Evolutionary conservation across 2,888 invertebrate species (phyloP), one percentile per base, ranked within the genome.

Genomic region (Aphodius granarius): DNA sequence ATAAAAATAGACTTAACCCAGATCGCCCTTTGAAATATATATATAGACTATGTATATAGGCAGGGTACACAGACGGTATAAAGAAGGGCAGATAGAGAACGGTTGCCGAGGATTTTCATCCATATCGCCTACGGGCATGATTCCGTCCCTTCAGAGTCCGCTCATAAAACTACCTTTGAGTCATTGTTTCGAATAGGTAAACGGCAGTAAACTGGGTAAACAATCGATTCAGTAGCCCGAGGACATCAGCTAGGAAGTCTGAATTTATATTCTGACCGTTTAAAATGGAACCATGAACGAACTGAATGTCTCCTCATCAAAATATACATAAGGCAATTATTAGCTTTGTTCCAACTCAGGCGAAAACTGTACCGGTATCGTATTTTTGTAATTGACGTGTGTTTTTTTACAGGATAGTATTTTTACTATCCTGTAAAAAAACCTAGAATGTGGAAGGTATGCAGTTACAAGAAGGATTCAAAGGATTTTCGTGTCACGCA

Each of bases 161-260:
- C 82, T 83, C 83, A 83, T 84, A 84, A 83, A 83, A 83, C 81
- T 83, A 81, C 82, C 83, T 80, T 77, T 78, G 82, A 81, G 78
- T 81, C 81, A 81, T 81, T 83, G 82, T 83, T 83, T 82, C 83
- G 82, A 83, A 82, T 83, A 84, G 83, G 83, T 83, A 81, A 83
- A 80, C 80, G 82, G 80, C 82, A 83, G 82, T 82, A 82, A 81
- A 16, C 22, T 17, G 71, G 9, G 21, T 73, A 75, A 70, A 63
- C 72, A 73, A 75, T 68, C 75, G 63, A 66, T 70, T 21, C 68
- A 6, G 68, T 73, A 19, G 75, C 75, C 73, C n/a, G 66, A 22
- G 68, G 75, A 18, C 43, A 20, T n/a, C 20, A 20, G 65, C 70
- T 63, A 63, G 19, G 18, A 62, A 18, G 20, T 23, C 43, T 43